Evolutionary conservation across 2,888 invertebrate genomes (phyloP).

Genomic region (Drosophila helvetica): DNA sequence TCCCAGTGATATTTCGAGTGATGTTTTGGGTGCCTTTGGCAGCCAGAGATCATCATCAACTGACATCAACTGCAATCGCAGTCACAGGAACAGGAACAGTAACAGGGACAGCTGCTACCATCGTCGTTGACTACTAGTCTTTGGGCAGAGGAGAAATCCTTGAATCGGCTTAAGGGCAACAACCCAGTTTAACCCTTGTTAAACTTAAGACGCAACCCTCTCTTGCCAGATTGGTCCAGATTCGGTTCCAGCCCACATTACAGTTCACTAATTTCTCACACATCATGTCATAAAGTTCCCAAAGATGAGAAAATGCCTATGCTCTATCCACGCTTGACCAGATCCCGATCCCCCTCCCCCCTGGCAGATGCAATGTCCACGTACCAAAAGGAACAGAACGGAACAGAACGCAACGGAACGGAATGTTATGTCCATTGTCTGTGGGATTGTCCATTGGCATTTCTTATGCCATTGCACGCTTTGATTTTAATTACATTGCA

Average conservation of each 20-base stretch:
- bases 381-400: slow-evolving; percentile 22
- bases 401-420: slow-evolving; percentile 17
- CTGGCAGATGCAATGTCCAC: slow-evolving; percentile 42
- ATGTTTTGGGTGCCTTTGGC: slow-evolving; percentile 59
- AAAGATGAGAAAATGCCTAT: slow-evolving; percentile 9
- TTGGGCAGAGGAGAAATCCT: slow-evolving; percentile 30
- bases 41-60: slow-evolving; percentile 6
- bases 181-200: slow-evolving; percentile 76
- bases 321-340: slow-evolving; percentile 42
- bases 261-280: slow-evolving; percentile 62
- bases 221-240: slow-evolving; percentile 37
- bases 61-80: neutral
- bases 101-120: slow-evolving; percentile 24
- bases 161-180: slow-evolving; percentile 57
- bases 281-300: slow-evolving; percentile 42
- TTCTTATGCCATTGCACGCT: slow-evolving; percentile 71
- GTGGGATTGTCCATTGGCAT: slow-evolving; percentile 14
- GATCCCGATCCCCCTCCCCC: slow-evolving; percentile 6
- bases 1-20: slow-evolving; percentile 57
- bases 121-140: neutral
- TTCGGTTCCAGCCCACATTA: slow-evolving; percentile 44
- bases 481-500: slow-evolving; percentile 70
- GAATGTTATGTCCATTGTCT: slow-evolving; percentile 33
- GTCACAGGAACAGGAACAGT: neutral
- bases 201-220: slow-evolving; percentile 64